Base-by-base conservation (phyloP, 37 sponge, comb jelly and placozoan species). In the Chondrilla cf. caribensis region DNA sequence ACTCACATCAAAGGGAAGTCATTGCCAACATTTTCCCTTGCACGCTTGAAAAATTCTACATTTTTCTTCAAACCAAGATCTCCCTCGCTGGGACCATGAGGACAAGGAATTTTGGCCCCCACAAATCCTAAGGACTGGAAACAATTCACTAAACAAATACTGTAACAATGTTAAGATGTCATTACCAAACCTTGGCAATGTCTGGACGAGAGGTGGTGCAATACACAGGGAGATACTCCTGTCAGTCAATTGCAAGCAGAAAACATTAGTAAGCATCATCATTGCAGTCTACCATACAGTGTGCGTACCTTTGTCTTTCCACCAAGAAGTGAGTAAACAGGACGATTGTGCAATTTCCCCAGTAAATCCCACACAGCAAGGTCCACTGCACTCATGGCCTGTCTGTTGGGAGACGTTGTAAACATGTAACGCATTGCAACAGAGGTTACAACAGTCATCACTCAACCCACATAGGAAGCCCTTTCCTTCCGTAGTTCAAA, bases 351-450 rank as follows among this genome's bases (percentile, higher is more conserved):
- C 60, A 94, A 80, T 47, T 94, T 90, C 11, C 95, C 95, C 42
- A 90, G 91, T 21, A 94, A 81, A 40, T 94, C 95, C 95, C 95
- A 94, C 41, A 94, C 60, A n/a, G 95, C 95, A 42, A 94, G 68
- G 73, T 94, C 95, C 70, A 94, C 95, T 44, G 95, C 95, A 88
- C 95, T 94, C 62, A 94, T 94, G 25, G 94, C 94, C 47, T 93
- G 94, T 8, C 92, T 91, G 77, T 18, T 51, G 2, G 35, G 51
- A n/a, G n/a, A n/a, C n/a, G n/a, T n/a, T n/a, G n/a, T n/a, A n/a
- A n/a, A n/a, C n/a, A n/a, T n/a, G n/a, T n/a, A n/a, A n/a, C n/a
- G n/a, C n/a, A n/a, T n/a, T n/a, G n/a, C n/a, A n/a, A 47, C 51
- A 47, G 6, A 47, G 51, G 51, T n/a, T n/a, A n/a, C n/a, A n/a